These are phyloP conservation scores for Papilio polyxenes DNA, from an alignment of 1,140 invertebrate genomes.

Conservation along the genomic window DNA sequence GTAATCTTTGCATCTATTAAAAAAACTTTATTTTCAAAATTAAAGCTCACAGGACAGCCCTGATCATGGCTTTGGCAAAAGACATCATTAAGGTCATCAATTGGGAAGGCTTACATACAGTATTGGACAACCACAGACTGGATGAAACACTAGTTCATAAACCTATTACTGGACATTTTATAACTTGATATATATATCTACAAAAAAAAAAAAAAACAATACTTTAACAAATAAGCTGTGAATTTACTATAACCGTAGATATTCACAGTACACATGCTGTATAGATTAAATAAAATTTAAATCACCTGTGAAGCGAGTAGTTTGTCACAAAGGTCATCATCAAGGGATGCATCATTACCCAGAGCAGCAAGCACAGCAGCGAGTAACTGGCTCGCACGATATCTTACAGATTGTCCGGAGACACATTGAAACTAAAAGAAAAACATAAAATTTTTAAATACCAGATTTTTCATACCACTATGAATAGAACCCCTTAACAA, in stretches of 20 bases:
- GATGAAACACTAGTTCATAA: background rate
- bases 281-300: background rate
- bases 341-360: constrained; percentile 88
- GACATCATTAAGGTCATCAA: too few species aligned
- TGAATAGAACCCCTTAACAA: too few species aligned
- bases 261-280: background rate
- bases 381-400: constrained; percentile 87
- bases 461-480: background rate
- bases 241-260: too few species aligned
- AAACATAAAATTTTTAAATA: constrained; percentile 33
- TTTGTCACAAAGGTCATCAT: constrained; percentile 88
- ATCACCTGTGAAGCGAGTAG: constrained; percentile 85
- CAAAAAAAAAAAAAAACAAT: too few species aligned
- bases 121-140: too few species aligned
- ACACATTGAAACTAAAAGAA: constrained; percentile 82
- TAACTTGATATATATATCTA: background rate
- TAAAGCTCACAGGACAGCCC: too few species aligned
- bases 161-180: background rate
- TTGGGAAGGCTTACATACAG: too few species aligned
- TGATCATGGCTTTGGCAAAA: too few species aligned
- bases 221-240: too few species aligned
- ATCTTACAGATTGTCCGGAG: constrained; percentile 83
- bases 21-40: background rate
- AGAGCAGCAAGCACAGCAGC: constrained; percentile 87
- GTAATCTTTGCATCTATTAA: constrained; percentile 79